Conservation (phyloP, 2,797 vertebrate genomes). For the Carapus acus region DNA sequence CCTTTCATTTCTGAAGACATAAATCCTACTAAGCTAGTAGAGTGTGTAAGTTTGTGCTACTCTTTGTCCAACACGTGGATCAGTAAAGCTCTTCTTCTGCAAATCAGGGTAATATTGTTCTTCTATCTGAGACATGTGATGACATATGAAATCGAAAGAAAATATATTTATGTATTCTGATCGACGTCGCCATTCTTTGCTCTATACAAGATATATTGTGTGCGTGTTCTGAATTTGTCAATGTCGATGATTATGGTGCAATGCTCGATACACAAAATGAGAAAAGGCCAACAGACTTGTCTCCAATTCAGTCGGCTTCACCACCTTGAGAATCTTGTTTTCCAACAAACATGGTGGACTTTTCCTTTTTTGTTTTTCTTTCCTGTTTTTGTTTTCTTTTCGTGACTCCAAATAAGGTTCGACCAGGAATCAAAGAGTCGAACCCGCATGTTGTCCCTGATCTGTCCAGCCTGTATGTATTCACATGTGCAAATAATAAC, state of each 20-base stretch:
- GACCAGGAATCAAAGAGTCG: conserved; percentile 20
- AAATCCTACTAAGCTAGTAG: conserved; percentile 69
- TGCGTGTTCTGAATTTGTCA: conserved; percentile 57
- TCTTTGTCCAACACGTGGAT: conserved; percentile 71
- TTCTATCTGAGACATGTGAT: conserved; percentile 67
- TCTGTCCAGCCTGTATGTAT: conserved; percentile 12
- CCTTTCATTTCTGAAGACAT: conserved; percentile 76
- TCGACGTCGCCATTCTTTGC: conserved; percentile 70
- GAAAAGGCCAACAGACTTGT: conserved; percentile 60
- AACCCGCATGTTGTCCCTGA: conserved; percentile 3
- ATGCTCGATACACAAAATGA: conserved; percentile 58
- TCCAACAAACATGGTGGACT: conserved; percentile 31
- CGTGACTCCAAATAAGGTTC: conserved; percentile 40
- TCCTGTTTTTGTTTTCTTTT: conserved; percentile 46
- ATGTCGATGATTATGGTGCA: conserved; percentile 70
- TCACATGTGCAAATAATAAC: conserved; percentile 12
- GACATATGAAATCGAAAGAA: conserved; percentile 66
- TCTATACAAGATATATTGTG: conserved; percentile 63
- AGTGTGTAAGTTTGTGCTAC: conserved; percentile 71
- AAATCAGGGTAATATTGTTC: conserved; percentile 71
- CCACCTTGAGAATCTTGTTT: conserved; percentile 24
- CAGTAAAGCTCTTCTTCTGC: conserved; percentile 70
- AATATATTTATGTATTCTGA: conserved; percentile 73
- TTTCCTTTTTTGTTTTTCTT: conserved; percentile 36
- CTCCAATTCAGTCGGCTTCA: conserved; percentile 32